These are phyloP conservation scores for Acanthiza pusilla DNA, from an alignment of 2,797 vertebrate genomes.

Conservation along the genomic window DNA sequence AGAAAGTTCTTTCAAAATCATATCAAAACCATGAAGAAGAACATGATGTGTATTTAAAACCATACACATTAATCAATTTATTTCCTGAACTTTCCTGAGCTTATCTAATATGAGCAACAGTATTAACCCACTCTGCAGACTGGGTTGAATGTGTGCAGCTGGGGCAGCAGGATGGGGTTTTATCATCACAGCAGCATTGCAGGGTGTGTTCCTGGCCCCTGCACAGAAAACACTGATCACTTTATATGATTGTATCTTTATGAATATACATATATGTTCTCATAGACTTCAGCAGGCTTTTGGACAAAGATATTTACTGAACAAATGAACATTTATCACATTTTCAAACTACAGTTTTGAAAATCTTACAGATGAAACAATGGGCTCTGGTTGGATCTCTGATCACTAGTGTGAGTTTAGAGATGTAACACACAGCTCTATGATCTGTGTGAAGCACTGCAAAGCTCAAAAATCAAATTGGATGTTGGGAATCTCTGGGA, in stretches of 20 bases:
- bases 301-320: neutral
- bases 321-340: neutral
- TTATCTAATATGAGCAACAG: neutral
- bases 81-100: neutral
- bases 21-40: neutral
- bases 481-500: neutral
- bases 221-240: neutral
- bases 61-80: neutral
- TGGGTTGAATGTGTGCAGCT: neutral
- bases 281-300: neutral
- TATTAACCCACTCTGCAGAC: neutral
- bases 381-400: neutral
- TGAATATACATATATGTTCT: neutral
- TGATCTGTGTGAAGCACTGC: neutral
- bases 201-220: neutral
- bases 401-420: neutral
- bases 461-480: slow-evolving; percentile 3
- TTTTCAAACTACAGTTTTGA: neutral
- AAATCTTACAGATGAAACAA: neutral
- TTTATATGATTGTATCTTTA: neutral
- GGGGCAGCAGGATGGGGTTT: neutral
- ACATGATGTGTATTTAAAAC: neutral
- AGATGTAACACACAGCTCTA: neutral
- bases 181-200: neutral
- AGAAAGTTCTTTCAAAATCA: neutral